These are phyloP conservation scores for Zele albiditarsus DNA, from an alignment of 2,888 invertebrate species.

Conservation along the genomic window DNA sequence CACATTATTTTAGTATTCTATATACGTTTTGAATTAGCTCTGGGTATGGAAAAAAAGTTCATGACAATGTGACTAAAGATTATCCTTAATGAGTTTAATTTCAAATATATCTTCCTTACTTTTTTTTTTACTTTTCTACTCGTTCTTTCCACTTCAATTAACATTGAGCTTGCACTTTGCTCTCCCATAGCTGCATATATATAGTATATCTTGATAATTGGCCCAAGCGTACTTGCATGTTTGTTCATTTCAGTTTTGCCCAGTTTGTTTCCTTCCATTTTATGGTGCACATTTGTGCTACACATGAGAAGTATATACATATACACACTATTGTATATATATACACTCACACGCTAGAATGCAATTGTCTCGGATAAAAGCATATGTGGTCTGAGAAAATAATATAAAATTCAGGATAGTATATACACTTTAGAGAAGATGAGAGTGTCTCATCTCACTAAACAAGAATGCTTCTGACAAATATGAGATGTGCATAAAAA, in stretches of 20 bases:
- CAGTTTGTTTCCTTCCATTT: not conserved
- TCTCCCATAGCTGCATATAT: not conserved
- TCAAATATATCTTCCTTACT: not conserved
- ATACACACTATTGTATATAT: not conserved
- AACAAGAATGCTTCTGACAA: not conserved
- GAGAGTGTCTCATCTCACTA: not conserved
- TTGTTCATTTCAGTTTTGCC: not conserved
- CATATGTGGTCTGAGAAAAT: not conserved
- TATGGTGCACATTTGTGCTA: not conserved
- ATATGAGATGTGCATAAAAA: not conserved
- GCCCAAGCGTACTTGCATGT: not conserved
- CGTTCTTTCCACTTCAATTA: not conserved
- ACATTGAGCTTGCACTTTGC: not conserved
- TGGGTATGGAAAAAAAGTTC: not conserved
- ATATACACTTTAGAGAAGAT: not conserved
- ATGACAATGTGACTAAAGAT: not conserved
- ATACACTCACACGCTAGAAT: not conserved
- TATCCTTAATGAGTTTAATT: constrained; percentile 7
- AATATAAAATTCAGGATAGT: not conserved
- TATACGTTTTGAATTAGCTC: not conserved
- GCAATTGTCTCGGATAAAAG: constrained; percentile 5
- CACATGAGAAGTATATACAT: not conserved
- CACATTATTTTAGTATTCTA: not conserved
- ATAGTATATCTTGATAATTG: not conserved
- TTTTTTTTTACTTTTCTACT: not conserved